Conservation (phyloP, 2,888 invertebrate genomes). For the Bellardia bayeri region DNA sequence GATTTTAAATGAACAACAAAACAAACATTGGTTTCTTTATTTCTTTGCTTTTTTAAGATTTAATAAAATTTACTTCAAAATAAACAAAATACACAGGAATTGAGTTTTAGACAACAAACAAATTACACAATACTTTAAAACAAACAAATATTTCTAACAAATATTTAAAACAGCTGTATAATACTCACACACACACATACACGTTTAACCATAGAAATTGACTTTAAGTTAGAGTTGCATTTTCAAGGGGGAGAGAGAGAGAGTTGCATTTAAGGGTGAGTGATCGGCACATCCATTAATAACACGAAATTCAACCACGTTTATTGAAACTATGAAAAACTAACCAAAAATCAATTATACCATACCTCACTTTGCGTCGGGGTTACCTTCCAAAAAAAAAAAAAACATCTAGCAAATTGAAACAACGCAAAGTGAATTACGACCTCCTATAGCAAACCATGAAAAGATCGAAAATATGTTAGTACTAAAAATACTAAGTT, state of each 20-base stretch:
- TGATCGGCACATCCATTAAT: no score
- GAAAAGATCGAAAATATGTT: no score
- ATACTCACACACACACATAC: neutral
- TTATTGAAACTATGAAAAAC: no score
- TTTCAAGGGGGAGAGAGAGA: no score
- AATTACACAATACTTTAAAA: slow-evolving; percentile 12
- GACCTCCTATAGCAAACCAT: no score
- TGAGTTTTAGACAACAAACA: slow-evolving; percentile 54
- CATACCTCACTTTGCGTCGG: no score
- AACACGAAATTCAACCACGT: no score
- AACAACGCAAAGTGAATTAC: no score
- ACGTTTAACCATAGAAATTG: neutral
- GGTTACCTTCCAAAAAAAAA: no score
- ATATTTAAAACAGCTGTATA: slow-evolving; percentile 25
- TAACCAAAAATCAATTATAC: no score
- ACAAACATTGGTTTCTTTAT: slow-evolving; percentile 38
- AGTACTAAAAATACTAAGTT: no score
- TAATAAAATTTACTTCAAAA: neutral
- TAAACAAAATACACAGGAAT: slow-evolving; percentile 63
- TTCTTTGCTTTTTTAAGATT: slow-evolving; percentile 22
- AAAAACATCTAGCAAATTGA: no score
- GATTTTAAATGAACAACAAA: slow-evolving; percentile 28
- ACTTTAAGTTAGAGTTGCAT: neutral
- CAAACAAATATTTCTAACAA: neutral
- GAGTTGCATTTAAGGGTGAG: neutral